Conservation (phyloP, 2,797 vertebrate genomes). For the Muscicapa comitata region DNA sequence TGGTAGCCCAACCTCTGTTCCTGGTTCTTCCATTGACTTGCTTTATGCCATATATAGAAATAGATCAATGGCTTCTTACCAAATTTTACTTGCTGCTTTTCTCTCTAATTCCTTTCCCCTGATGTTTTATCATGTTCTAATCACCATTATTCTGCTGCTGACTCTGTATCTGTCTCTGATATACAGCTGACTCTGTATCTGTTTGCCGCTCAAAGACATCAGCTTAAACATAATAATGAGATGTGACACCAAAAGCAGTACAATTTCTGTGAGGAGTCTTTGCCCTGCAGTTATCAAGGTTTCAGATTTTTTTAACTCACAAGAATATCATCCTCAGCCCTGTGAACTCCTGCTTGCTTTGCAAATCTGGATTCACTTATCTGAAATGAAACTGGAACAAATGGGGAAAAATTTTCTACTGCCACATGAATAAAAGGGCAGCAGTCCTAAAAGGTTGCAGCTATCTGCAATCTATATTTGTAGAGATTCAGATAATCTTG, state of each 20-base stretch:
- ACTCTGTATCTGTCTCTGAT: neutral
- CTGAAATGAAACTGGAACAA: slow-evolving; percentile 12
- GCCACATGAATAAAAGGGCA: neutral
- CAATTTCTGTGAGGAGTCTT: neutral
- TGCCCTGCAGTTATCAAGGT: neutral
- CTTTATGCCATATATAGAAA: neutral
- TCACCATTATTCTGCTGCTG: neutral
- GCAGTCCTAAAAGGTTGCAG: neutral
- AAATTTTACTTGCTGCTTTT: neutral
- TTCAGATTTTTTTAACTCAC: neutral
- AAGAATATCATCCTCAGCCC: neutral
- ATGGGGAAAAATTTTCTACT: neutral
- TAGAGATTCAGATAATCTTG: neutral
- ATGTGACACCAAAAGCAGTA: neutral
- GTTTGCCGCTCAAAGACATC: neutral
- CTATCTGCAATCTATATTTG: neutral
- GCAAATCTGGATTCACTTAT: neutral
- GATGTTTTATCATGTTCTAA: neutral
- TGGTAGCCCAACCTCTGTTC: neutral
- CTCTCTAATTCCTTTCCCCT: neutral
- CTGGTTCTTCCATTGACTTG: neutral
- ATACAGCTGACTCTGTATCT: neutral
- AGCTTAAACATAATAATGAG: neutral
- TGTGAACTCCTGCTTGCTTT: slow-evolving; percentile 5
- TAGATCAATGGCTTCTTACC: neutral